Evolutionary conservation across 2,888 invertebrate species (phyloP).

Genomic region (Zygothrica quintamaculata): DNA sequence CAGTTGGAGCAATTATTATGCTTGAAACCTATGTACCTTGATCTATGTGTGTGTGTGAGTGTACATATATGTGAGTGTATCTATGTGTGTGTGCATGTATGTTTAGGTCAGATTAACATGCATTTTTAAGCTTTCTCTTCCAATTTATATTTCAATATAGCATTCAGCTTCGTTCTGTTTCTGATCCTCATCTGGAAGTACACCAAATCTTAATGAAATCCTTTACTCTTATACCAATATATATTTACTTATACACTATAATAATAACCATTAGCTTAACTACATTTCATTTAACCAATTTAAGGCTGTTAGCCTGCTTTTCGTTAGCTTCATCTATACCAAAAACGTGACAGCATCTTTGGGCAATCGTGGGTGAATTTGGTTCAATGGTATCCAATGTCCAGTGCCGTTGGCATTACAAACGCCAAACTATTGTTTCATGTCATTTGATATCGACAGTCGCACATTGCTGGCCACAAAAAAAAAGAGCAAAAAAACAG

Average conservation of each 20-base stretch:
- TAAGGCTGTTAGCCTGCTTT: neutral
- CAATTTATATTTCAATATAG: neutral
- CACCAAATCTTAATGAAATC: no score
- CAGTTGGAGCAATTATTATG: constrained; percentile 42
- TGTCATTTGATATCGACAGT: constrained; percentile 39
- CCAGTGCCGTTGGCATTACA: constrained; percentile 14
- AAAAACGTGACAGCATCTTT: constrained; percentile 9
- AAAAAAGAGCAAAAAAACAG: no score
- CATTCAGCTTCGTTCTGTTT: no score
- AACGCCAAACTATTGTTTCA: constrained; percentile 10
- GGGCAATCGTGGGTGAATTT: constrained; percentile 8
- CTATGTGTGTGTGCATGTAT: neutral
- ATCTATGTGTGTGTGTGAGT: neutral
- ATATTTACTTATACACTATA: neutral
- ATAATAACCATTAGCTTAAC: no score
- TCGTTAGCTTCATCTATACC: neutral
- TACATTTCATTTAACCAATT: no score
- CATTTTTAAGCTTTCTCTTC: neutral
- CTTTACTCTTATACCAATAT: no score
- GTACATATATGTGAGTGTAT: neutral
- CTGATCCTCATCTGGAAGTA: no score
- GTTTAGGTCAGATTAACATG: constrained; percentile 13
- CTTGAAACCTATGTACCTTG: constrained; percentile 35
- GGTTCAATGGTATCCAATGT: constrained; percentile 10
- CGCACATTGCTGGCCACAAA: constrained; percentile 28